A percentile compares a stretch with the other conserved stretches of the same genome.
Evolutionary conservation across 2,797 vertebrate genomes (phyloP).

Genomic region (Melanotaenia pygmaea): DNA sequence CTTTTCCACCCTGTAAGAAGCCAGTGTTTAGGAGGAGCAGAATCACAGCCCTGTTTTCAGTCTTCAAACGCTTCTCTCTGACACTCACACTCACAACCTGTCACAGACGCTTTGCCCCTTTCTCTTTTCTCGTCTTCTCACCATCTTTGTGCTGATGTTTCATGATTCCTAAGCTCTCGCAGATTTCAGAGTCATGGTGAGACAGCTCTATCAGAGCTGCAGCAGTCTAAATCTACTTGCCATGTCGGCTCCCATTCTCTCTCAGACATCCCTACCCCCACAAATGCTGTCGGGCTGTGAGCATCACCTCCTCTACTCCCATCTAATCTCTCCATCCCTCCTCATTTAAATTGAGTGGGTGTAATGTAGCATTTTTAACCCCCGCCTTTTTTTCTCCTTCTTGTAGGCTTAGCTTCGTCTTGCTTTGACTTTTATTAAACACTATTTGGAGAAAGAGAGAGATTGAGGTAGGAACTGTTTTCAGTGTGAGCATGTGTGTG

Average conservation of each 20-base stretch:
- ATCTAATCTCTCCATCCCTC: slow-evolving; percentile 47
- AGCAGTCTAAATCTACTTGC: slow-evolving; percentile 55
- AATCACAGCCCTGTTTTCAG: slow-evolving; percentile 53
- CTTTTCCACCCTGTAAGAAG: slow-evolving; percentile 16
- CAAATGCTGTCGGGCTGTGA: slow-evolving; percentile 15
- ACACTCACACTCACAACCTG: slow-evolving; percentile 60
- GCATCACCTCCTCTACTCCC: slow-evolving; percentile 45
- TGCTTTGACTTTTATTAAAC: slow-evolving; percentile 59
- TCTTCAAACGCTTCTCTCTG: slow-evolving; percentile 61
- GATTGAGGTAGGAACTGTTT: slow-evolving; percentile 2
- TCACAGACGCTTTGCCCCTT: slow-evolving; percentile 61
- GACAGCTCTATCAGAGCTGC: slow-evolving; percentile 59
- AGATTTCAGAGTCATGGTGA: slow-evolving; percentile 53
- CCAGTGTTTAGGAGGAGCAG: slow-evolving; percentile 24
- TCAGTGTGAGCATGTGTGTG: neutral
- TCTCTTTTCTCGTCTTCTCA: slow-evolving; percentile 45
- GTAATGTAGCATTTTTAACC: slow-evolving; percentile 43
- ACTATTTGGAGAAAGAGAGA: slow-evolving; percentile 29
- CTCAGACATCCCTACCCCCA: slow-evolving; percentile 12
- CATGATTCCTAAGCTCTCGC: slow-evolving; percentile 47
- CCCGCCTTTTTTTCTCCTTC: neutral
- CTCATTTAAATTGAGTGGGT: slow-evolving; percentile 34
- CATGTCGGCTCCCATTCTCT: slow-evolving; percentile 27
- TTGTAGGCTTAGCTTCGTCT: slow-evolving; percentile 49
- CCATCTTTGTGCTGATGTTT: slow-evolving; percentile 54